These are phyloP conservation scores for Thecocarcelia acutangulata DNA, from an alignment of 2,888 invertebrate species.

Conservation along the genomic window DNA sequence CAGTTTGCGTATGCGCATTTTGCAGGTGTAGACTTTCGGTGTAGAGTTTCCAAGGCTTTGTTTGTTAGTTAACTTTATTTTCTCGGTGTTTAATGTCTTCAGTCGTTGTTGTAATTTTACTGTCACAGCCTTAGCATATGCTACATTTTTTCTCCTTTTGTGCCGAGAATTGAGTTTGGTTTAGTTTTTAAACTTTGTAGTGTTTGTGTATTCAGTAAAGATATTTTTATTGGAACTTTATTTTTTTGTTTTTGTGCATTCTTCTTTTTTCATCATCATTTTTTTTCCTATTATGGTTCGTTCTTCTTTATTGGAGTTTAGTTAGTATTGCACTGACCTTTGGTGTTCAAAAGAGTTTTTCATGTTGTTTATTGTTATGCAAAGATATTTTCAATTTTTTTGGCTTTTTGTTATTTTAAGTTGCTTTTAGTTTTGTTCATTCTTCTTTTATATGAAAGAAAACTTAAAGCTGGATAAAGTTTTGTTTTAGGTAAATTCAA, in stretches of 20 bases:
- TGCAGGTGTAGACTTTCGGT: slow-evolving; percentile 36
- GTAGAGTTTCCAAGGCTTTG: slow-evolving; percentile 67
- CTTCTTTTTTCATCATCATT: background rate
- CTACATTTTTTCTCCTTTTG: slow-evolving; percentile 34
- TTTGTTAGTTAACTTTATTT: slow-evolving; percentile 34
- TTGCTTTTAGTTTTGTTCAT: too few relatives aligned
- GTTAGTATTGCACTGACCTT: slow-evolving; percentile 64
- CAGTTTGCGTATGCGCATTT: slow-evolving; percentile 60
- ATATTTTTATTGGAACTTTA: slow-evolving; percentile 60
- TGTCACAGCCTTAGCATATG: slow-evolving; percentile 66
- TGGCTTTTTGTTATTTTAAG: background rate
- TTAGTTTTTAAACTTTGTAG: slow-evolving; percentile 21
- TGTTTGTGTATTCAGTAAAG: slow-evolving; percentile 37
- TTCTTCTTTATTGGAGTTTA: slow-evolving; percentile 38
- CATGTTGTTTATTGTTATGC: slow-evolving; percentile 66
- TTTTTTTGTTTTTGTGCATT: slow-evolving; percentile 40
- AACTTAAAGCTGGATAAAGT: slow-evolving; percentile 27
- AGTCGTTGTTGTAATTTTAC: slow-evolving; percentile 52
- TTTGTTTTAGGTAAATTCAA: too few relatives aligned
- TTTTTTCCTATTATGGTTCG: slow-evolving; percentile 7
- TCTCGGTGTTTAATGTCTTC: slow-evolving; percentile 39
- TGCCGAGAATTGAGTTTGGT: slow-evolving; percentile 24
- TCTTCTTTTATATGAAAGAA: background rate
- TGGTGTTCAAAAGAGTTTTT: slow-evolving; percentile 47
- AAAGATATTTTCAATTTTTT: slow-evolving; percentile 37